Percentiles rank a stretch among this genome's conserved stretches.
Conservation (phyloP, 2,797 vertebrate species). For the Muraenolepis orangiensis region DNA sequence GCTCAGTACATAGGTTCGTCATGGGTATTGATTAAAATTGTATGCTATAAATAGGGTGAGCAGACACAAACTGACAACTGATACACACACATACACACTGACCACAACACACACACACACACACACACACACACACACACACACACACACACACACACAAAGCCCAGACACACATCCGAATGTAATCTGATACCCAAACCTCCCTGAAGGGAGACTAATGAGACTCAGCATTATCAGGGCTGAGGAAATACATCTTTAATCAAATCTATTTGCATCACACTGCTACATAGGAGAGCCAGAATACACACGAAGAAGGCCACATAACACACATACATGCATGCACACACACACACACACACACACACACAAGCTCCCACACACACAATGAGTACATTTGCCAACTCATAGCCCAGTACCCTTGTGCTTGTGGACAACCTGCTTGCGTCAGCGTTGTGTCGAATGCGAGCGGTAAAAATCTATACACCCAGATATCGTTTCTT, state of each 20-base stretch:
- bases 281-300: constrained; percentile 30
- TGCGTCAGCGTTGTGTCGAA: constrained; percentile 56
- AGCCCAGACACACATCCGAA: constrained; percentile 37
- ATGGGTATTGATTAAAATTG: constrained; percentile 5
- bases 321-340: neutral
- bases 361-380: constrained; percentile 19
- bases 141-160: constrained; percentile 15
- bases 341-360: constrained; percentile 24
- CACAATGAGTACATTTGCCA: constrained; percentile 13
- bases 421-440: constrained; percentile 35
- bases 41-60: constrained; percentile 34
- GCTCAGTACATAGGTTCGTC: constrained; percentile 9
- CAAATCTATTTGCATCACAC: constrained; percentile 41
- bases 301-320: neutral
- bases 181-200: constrained; percentile 39
- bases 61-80: neutral
- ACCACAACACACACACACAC: neutral
- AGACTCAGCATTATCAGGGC: constrained; percentile 38
- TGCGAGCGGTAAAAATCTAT: constrained; percentile 54
- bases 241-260: constrained; percentile 43
- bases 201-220: constrained; percentile 44
- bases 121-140: constrained; percentile 13
- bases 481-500: constrained; percentile 31
- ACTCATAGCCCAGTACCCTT: constrained; percentile 39
- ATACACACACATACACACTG: neutral